These are phyloP conservation scores for Lytechinus pictus DNA, from an alignment of 35 echinoderm and acorn worm genomes.

Conservation along the genomic window DNA sequence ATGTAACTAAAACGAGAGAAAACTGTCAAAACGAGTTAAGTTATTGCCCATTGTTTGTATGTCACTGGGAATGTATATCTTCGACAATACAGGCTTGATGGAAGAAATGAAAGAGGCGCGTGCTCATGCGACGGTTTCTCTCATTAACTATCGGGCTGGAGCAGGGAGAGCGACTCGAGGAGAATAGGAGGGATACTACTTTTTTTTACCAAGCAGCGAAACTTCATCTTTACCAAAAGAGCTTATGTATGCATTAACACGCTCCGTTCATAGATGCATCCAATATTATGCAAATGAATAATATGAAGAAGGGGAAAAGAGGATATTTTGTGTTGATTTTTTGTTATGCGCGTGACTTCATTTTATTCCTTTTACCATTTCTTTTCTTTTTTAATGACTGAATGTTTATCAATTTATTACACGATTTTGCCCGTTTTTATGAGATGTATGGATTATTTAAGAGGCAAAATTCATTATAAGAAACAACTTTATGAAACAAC, in stretches of 20 bases:
- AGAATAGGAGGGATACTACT: not conserved
- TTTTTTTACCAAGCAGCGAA: not conserved
- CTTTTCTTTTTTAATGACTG: not conserved
- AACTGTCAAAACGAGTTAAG: constrained; percentile 2
- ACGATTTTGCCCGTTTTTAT: not conserved
- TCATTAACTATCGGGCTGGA: not conserved
- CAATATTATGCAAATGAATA: not conserved
- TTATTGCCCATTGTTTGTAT: not conserved
- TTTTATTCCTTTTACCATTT: not conserved
- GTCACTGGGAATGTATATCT: not conserved
- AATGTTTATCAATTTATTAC: not conserved
- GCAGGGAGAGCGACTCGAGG: not conserved
- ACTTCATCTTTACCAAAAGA: not conserved
- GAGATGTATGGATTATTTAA: not conserved
- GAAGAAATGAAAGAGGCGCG: not conserved
- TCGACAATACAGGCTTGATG: not conserved
- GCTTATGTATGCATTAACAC: constrained; percentile 12
- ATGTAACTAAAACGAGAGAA: not conserved
- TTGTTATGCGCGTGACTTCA: not conserved
- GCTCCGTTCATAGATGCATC: not conserved
- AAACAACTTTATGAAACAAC: no score
- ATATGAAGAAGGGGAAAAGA: not conserved
- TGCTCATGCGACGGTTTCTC: not conserved
- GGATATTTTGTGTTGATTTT: not conserved
- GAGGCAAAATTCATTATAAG: not conserved